Conservation (phyloP, 2,888 invertebrate species). For the Megaustenia siamemsis region DNA sequence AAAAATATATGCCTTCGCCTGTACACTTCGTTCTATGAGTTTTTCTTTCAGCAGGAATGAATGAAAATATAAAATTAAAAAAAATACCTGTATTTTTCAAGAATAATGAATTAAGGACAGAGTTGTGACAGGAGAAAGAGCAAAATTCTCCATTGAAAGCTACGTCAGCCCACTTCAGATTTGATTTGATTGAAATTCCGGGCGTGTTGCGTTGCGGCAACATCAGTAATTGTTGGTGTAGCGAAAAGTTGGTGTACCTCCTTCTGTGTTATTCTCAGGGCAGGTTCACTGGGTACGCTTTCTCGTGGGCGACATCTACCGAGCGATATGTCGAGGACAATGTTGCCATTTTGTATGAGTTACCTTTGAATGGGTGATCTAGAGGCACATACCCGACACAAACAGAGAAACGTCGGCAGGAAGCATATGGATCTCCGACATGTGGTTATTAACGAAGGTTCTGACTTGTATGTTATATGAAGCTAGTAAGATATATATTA, state of each 20-base stretch:
- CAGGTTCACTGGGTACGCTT: conserved; percentile 6
- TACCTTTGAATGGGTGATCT: neutral
- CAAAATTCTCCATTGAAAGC: neutral
- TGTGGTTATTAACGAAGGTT: neutral
- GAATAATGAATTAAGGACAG: conserved; percentile 17
- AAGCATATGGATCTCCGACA: neutral
- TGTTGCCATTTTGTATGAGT: conserved; percentile 28
- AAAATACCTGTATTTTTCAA: no score
- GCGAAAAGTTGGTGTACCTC: neutral
- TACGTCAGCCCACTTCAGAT: neutral
- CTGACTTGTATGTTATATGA: no score
- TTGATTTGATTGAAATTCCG: conserved; percentile 27
- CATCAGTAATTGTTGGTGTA: neutral
- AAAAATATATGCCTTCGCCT: no score
- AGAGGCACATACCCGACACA: neutral
- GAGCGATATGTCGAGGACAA: neutral
- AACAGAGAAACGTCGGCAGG: neutral
- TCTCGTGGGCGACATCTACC: conserved; percentile 10
- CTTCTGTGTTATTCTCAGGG: neutral
- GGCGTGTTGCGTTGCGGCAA: neutral
- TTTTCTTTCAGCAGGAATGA: no score
- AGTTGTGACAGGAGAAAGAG: neutral
- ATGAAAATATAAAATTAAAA: no score
- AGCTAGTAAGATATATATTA: no score
- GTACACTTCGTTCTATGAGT: no score